phyloP scores from a whole-genome alignment of 2,888 invertebrate genomes.

The Ornithoptera priamus region DNA sequence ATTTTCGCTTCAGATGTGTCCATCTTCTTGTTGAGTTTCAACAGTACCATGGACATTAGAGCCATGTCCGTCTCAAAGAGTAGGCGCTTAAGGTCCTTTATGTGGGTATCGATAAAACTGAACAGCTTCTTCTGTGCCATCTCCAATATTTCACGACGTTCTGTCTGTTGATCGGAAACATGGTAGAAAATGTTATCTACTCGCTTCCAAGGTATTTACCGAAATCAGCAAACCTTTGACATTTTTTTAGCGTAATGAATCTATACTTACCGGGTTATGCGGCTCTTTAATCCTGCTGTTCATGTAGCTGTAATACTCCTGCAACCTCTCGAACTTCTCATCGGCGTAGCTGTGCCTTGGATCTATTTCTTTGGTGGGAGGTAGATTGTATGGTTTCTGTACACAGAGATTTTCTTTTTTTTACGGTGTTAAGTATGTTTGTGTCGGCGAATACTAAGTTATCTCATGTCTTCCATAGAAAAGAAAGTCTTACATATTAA shows the following conservation, averaged over 20 bases:
- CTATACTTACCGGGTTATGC: constrained; percentile 58
- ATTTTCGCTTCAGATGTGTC: constrained; percentile 72
- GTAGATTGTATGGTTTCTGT: constrained; percentile 71
- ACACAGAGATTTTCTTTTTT: neutral
- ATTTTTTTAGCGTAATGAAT: no score
- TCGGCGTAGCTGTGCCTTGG: constrained; percentile 61
- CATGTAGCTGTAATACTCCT: constrained; percentile 67
- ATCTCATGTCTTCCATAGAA: no score
- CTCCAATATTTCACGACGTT: constrained; percentile 60
- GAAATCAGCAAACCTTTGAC: no score
- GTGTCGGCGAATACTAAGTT: no score
- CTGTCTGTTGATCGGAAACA: constrained; percentile 45
- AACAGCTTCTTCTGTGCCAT: constrained; percentile 54
- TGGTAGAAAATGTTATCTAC: no score
- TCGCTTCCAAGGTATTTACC: no score
- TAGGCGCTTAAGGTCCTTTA: constrained; percentile 67
- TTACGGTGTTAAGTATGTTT: no score
- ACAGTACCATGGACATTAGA: constrained; percentile 70
- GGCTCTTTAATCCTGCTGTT: constrained; percentile 66
- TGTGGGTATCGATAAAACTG: constrained; percentile 61
- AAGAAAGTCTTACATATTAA: no score
- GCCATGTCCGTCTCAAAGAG: constrained; percentile 69
- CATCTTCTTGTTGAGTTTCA: constrained; percentile 74
- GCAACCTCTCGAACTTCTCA: constrained; percentile 64
- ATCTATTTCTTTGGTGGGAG: constrained; percentile 54